These are phyloP conservation scores for Dioctria linearis DNA, from an alignment of 2,888 invertebrate genomes.

Conservation along the genomic window DNA sequence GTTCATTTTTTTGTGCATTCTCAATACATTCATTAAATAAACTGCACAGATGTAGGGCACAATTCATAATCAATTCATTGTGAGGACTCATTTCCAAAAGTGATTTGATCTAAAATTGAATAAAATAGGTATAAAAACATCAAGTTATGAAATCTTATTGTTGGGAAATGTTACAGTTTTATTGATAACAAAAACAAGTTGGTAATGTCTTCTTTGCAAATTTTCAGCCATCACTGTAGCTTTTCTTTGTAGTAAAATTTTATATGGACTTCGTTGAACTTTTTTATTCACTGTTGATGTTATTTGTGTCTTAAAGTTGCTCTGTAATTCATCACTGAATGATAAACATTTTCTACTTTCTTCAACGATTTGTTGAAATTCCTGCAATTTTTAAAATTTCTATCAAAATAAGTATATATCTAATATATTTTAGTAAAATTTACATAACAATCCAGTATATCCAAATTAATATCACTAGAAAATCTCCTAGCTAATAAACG, in stretches of 20 bases:
- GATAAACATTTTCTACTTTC: constrained; percentile 59
- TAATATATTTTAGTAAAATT: constrained; percentile 23
- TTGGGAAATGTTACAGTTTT: constrained; percentile 63
- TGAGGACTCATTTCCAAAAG: constrained; percentile 58
- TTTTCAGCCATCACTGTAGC: constrained; percentile 59
- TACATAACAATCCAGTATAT: constrained; percentile 68
- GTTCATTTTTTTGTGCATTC: constrained; percentile 55
- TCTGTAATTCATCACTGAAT: constrained; percentile 57
- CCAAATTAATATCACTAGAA: constrained; percentile 68
- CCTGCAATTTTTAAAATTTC: constrained; percentile 59
- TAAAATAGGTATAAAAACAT: neutral
- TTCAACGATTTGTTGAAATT: constrained; percentile 65
- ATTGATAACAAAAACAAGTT: constrained; percentile 68
- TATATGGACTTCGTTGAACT: constrained; percentile 69
- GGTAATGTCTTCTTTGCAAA: constrained; percentile 62
- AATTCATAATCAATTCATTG: constrained; percentile 58
- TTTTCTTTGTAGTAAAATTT: constrained; percentile 64
- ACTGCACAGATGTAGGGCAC: constrained; percentile 56
- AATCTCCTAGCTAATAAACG: constrained; percentile 67
- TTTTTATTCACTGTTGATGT: constrained; percentile 63
- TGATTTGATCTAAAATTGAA: constrained; percentile 57
- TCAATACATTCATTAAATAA: constrained; percentile 58
- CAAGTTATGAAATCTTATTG: neutral
- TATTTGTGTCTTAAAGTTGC: constrained; percentile 54
- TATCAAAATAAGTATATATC: constrained; percentile 4